phyloP scores from a whole-genome alignment of 1,140 invertebrate species.

The Dermatophagoides farinae region DNA sequence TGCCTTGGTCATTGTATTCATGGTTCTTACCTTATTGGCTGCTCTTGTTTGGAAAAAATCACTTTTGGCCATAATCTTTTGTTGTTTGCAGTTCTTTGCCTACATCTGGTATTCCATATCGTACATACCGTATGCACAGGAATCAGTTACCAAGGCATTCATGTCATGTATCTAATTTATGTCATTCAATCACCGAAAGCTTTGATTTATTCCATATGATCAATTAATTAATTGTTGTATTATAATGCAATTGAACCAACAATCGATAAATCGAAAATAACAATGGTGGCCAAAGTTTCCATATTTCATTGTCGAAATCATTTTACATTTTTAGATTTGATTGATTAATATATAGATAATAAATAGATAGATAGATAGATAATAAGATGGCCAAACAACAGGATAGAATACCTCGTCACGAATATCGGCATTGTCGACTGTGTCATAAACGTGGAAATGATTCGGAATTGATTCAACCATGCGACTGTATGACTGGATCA shows the following conservation, averaged over 20 bases:
- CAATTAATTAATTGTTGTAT: too few relatives aligned
- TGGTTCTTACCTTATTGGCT: constrained; percentile 12
- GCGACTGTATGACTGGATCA: not conserved
- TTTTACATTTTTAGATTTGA: too few relatives aligned
- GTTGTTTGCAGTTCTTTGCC: constrained; percentile 67
- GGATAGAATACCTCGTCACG: not conserved
- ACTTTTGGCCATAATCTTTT: constrained; percentile 52
- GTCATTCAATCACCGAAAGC: constrained; percentile 37
- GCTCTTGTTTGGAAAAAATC: constrained; percentile 44
- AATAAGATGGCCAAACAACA: too few relatives aligned
- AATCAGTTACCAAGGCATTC: constrained; percentile 10
- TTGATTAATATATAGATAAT: too few relatives aligned
- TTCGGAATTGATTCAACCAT: not conserved
- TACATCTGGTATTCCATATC: constrained; percentile 87
- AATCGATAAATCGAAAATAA: too few relatives aligned
- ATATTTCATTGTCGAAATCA: too few relatives aligned
- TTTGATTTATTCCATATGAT: too few relatives aligned
- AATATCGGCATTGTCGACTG: not conserved
- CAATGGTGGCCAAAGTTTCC: too few relatives aligned
- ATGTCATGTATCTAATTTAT: constrained; percentile 24
- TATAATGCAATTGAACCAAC: too few relatives aligned
- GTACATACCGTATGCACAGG: constrained; percentile 70
- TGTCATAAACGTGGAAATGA: not conserved
- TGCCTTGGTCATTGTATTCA: constrained; percentile 5
- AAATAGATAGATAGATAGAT: too few relatives aligned